Evolutionary conservation across 92 coral and sea anemone species (phyloP), one percentile per base, ranked within the genome.

Genomic region (Umimayanthus kanabou): DNA sequence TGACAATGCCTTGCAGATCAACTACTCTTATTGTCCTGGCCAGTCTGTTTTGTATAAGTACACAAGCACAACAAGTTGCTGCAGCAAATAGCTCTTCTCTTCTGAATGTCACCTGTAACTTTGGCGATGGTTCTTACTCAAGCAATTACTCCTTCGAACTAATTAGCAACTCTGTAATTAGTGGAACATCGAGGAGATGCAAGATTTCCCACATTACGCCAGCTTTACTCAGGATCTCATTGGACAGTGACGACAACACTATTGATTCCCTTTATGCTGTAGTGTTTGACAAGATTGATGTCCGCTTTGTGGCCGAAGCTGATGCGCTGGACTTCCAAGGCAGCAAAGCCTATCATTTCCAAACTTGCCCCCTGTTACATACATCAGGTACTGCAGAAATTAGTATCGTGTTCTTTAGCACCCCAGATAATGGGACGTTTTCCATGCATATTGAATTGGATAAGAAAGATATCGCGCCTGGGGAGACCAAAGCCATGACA

Each of bases 221-320:
- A n/a, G 98, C 93, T 9, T 86, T 95, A 10, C 80, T 94, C 55
- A 90, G 98, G 15, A 90, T 95, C 37, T 71, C 74, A 1, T 73
- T 95, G 25, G 80, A 86, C 14, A 91, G 86, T 55, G 85, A 50
- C 14, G 73, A 88, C 16, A 15, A 47, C 30, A 70, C 94, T 18
- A 79, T 90, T 58, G 88, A 90, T 20, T 77, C 81, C 4, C 90
- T 95, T 47, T 95, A 91, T 80, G 86, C 93, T 30, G 73, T 93
- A 26, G 93, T 93, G 23, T 75, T 95, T 45, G 96, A 93, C 79
- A 74, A 91, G n/a, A 28, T 79, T 20, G 90, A 76, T 64, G 80
- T 95, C 29, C 85, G 90, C 30, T 95, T 95, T 91, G 94, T 95
- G 25, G 93, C 91, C 4, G 89, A 87, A 22, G 95, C 96, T 16